Base-by-base conservation (phyloP, 1,140 invertebrate species). In the Chelonus insularis region DNA sequence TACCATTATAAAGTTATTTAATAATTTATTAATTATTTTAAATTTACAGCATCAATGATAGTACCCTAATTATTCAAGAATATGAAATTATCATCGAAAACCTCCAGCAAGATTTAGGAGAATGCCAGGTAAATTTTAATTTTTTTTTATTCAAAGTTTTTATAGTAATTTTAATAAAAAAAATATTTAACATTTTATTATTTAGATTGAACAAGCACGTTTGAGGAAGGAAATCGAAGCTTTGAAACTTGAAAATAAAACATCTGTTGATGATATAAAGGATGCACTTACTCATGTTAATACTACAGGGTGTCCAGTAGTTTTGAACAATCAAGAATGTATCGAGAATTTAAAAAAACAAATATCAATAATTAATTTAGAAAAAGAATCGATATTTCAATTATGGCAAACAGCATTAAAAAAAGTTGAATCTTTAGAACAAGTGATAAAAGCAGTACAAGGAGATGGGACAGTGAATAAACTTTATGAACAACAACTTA, bases 331-430 rank as follows among this genome's bases (percentile, higher is more conserved):
- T 5, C 64, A 72, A n/a, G 74, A 79, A 45, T 25, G 41, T 0
- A 14, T 76, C n/a, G 43, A 25, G 0, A 79, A 76, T 72, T 64
- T 82, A 20, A 73, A 81, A 47, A 77, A 80, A 55, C 70, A 72
- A 8, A 66, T 81, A 1, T 18, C 51, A 0, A 54, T 74, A 0
- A 54, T 81, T 34, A 74, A 79, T 63, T 72, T 73, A 79, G 86
- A 86, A 73, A 84, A 85, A 64, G 84, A 86, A 39, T 86, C 85
- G 0, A 72, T 84, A 7, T 77, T 81, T 43, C 81, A 85, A n/a
- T 59, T 87, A 23, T 86, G 85, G 85, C 83, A 85, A 70, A 84
- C 83, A 32, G 80, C 85, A 2, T 78, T 86, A 57, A 85, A 84
- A 73, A 82, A 84, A 0, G 81, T 86, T 32, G 82, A 85, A 41